Percentiles rank a stretch among this genome's conserved stretches.
phyloP scores from a whole-genome alignment of 1,140 invertebrate genomes.

The Copidosoma floridanum region DNA sequence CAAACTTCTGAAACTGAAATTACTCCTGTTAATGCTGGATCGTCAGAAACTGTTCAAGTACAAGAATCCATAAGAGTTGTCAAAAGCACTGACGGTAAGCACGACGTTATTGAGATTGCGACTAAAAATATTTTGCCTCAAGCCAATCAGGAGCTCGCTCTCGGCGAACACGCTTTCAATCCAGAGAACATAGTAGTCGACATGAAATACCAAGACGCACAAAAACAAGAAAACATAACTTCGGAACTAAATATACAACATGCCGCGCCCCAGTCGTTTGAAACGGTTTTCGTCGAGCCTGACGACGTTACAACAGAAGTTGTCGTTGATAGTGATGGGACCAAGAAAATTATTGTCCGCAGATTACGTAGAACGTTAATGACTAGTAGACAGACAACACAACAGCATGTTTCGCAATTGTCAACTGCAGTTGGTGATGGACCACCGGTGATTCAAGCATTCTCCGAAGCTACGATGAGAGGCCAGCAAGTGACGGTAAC shows the following conservation, averaged over 20 bases:
- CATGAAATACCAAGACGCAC: constrained; percentile 66
- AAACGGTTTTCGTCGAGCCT: constrained; percentile 74
- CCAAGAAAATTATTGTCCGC: constrained; percentile 74
- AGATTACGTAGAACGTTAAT: constrained; percentile 59
- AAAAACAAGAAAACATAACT: constrained; percentile 54
- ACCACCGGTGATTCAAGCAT: constrained; percentile 58
- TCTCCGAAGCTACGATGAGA: constrained; percentile 65
- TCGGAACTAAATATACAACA: constrained; percentile 67
- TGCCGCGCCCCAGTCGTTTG: constrained; percentile 71
- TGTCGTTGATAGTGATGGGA: constrained; percentile 77
- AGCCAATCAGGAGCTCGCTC: constrained; percentile 47
- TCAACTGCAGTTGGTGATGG: constrained; percentile 51
- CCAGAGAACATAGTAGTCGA: constrained; percentile 67
- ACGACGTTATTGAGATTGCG: constrained; percentile 77
- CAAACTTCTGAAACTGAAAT: constrained; percentile 39
- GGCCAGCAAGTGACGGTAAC: constrained; percentile 66
- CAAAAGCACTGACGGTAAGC: constrained; percentile 65
- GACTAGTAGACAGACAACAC: constrained; percentile 51
- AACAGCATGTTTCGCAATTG: constrained; percentile 50
- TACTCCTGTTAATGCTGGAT: constrained; percentile 2
- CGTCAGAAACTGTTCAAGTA: constrained; percentile 25
- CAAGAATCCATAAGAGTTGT: constrained; percentile 69
- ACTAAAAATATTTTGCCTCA: constrained; percentile 61
- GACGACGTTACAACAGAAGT: constrained; percentile 77
- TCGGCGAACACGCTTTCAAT: constrained; percentile 20